Percentiles rank a stretch among this genome's conserved stretches.
These are phyloP conservation scores for Euproctis similis DNA, from an alignment of 2,888 invertebrate genomes.

Conservation along the genomic window DNA sequence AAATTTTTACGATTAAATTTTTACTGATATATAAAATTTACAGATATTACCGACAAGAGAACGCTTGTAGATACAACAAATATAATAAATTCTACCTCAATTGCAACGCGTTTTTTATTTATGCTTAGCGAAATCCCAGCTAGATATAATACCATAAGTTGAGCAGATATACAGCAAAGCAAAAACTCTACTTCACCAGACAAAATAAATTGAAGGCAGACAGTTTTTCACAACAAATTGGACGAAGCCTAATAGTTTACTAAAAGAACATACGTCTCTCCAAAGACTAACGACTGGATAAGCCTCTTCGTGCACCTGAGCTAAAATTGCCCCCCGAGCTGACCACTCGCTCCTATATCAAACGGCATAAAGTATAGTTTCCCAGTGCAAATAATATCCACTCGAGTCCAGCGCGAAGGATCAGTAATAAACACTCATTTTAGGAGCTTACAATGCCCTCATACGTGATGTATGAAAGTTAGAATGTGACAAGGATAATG, in stretches of 20 bases:
- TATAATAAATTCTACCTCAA: no score
- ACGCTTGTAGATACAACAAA: no score
- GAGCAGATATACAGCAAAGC: no score
- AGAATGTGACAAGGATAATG: slow-evolving; percentile 47
- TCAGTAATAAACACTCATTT: slow-evolving; percentile 70
- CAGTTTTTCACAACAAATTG: slow-evolving; percentile 19
- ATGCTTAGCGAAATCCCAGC: no score
- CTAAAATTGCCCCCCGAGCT: slow-evolving; percentile 22
- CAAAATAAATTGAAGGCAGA: slow-evolving; percentile 17
- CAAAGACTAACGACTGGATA: slow-evolving; percentile 54
- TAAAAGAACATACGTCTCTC: slow-evolving; percentile 37
- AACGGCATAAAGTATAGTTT: slow-evolving; percentile 40
- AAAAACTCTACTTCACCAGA: slow-evolving; percentile 11
- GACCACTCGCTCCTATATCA: slow-evolving; percentile 28
- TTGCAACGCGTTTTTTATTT: no score
- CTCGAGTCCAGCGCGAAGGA: slow-evolving; percentile 50
- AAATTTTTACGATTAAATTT: no score
- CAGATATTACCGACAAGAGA: no score
- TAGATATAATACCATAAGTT: no score
- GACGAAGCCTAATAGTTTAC: slow-evolving; percentile 42
- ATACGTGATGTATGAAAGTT: slow-evolving; percentile 55
- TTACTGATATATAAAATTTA: no score
- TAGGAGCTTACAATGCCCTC: slow-evolving; percentile 55
- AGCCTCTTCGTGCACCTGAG: slow-evolving; percentile 54
- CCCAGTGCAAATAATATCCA: slow-evolving; percentile 17